Evolutionary conservation across 2,797 vertebrate species (phyloP).

Genomic region (Dendrocincla tyrannina): DNA sequence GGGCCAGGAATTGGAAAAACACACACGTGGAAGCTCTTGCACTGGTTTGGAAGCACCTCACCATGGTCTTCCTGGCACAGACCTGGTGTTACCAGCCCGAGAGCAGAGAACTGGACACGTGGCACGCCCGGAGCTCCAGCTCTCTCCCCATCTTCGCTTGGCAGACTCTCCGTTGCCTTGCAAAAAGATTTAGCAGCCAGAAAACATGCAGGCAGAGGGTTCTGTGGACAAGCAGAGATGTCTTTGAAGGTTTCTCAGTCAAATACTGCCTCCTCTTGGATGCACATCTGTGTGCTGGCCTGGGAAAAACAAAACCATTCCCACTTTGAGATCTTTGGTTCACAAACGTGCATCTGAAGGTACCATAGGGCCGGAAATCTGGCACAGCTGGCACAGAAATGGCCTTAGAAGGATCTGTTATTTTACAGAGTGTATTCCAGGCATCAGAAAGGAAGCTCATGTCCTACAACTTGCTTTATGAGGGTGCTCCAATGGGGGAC

Average conservation of each 20-base stretch:
- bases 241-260: not conserved
- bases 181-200: not conserved
- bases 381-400: not conserved
- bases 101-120: not conserved
- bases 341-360: not conserved
- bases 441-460: not conserved
- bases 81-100: not conserved
- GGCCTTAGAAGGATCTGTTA: not conserved
- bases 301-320: not conserved
- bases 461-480: not conserved
- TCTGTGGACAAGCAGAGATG: not conserved
- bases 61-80: not conserved
- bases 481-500: not conserved
- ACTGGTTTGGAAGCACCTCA: not conserved
- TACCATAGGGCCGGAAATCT: not conserved
- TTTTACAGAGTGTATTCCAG: not conserved
- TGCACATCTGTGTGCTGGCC: not conserved
- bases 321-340: not conserved
- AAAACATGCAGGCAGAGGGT: not conserved
- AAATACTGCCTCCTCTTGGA: not conserved
- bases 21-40: rapidly evolving
- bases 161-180: not conserved
- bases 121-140: not conserved
- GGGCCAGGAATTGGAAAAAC: not conserved
- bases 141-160: not conserved